Evolutionary conservation across 2,888 invertebrate genomes (phyloP), one percentile per base, ranked within the genome.

Genomic region (Elmis aenea): DNA sequence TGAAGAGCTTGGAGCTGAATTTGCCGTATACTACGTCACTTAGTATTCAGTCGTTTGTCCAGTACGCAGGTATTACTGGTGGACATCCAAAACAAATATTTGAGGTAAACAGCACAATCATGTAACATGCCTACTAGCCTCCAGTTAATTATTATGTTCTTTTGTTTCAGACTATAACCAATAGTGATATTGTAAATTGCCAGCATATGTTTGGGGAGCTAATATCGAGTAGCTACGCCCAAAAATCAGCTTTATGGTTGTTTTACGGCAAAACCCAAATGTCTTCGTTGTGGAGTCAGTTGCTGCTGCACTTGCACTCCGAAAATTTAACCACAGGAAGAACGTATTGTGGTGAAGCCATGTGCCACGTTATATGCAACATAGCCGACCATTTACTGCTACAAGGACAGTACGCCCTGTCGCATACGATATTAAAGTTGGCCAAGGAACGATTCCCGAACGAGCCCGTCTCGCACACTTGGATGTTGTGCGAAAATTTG

Each of bases 201-300:
- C 82, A 88, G 46, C 84, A 90, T 61, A 86, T 87, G 0, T 77
- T 88, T 70, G 75, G 81, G 2, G 90, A 90, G 51, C 71, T 92
- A 33, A 82, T 86, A 44, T 82, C 86, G 46, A 83, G 84, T 45
- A 86, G 86, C 12, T 76, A 86, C 50, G 81, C 86, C 0, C 83
- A 90, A 66, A 83, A 87, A 50, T 82, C 90, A 1, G 86, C 88
- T 0, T 70, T 94, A 5, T 93, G 93, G 93, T 76, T 83, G 8
- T 76, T 88, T 34, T 93, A 91, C 62, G 94, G 94, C 1, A 86
- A 89, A 64, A 81, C 83, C 1, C 86, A 89, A 64, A 83, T 91
- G 77, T 81, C 85, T 0, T 83, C 84, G 0, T 70, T 92, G 18
- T 83, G 81, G 62, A 81, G 86, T 29, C 91, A 92, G 63, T 66